Conservation (phyloP, 2,888 invertebrate genomes). For the Scaptomyza flava region DNA sequence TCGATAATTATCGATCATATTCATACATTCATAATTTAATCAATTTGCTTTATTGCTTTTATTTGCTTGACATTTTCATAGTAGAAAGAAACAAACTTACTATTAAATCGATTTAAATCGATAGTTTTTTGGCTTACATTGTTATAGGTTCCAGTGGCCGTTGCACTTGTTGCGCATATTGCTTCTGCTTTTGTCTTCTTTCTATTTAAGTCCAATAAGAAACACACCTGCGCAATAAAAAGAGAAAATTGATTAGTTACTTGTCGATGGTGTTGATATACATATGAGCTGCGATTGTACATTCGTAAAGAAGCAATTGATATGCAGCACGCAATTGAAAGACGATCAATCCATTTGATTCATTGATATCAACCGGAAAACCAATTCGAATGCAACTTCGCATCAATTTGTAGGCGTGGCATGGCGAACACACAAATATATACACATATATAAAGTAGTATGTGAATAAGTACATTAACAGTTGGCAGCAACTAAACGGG, state of each 20-base stretch:
- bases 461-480: slow-evolving; percentile 33
- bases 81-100: too few species aligned
- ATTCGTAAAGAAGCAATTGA: slow-evolving; percentile 37
- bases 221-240: slow-evolving; percentile 27
- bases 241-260: slow-evolving; percentile 29
- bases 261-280: slow-evolving; percentile 5
- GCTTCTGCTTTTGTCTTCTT: slow-evolving; percentile 15
- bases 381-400: slow-evolving; percentile 39
- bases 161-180: slow-evolving; percentile 44
- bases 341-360: slow-evolving; percentile 72
- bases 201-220: slow-evolving; percentile 11
- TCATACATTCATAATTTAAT: not conserved
- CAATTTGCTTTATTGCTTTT: too few species aligned
- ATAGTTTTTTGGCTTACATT: slow-evolving; percentile 25
- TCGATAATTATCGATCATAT: not conserved
- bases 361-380: slow-evolving; percentile 55
- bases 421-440: not conserved
- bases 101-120: slow-evolving; percentile 7
- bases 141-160: slow-evolving; percentile 4
- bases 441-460: not conserved
- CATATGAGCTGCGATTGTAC: not conserved
- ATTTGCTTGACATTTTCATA: not conserved
- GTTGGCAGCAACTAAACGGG: slow-evolving; percentile 54
- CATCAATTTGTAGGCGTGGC: slow-evolving; percentile 14
- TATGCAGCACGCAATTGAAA: slow-evolving; percentile 61